These are phyloP conservation scores for Trilocha varians DNA, from an alignment of 2,888 invertebrate species.

Conservation along the genomic window DNA sequence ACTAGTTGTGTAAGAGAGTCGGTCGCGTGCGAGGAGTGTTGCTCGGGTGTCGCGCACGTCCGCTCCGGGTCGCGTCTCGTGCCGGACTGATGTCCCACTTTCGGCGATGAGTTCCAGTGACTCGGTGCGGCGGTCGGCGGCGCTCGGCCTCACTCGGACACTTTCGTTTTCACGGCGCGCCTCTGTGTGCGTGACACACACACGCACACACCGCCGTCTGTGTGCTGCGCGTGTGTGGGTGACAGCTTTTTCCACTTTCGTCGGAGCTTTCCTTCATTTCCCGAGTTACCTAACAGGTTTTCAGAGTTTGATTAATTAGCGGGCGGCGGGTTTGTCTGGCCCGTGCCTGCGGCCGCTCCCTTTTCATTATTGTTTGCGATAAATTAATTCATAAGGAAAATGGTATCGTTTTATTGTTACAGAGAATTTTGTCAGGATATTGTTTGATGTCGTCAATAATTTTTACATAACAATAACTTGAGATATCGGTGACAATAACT, in stretches of 20 bases:
- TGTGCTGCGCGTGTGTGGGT: slow-evolving; percentile 13
- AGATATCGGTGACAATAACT: neutral
- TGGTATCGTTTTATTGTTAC: slow-evolving; percentile 11
- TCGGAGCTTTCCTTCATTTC: slow-evolving; percentile 65
- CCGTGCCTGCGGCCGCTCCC: slow-evolving; percentile 14
- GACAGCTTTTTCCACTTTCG: slow-evolving; percentile 66
- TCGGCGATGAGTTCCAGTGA: slow-evolving; percentile 71
- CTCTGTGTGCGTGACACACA: slow-evolving; percentile 19
- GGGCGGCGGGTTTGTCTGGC: slow-evolving; percentile 10
- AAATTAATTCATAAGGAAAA: slow-evolving; percentile 23
- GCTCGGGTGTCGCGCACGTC: slow-evolving; percentile 47
- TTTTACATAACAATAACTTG: neutral
- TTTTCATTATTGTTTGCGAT: slow-evolving; percentile 20
- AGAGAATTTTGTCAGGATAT: neutral
- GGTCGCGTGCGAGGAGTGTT: slow-evolving; percentile 38
- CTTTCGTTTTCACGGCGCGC: slow-evolving; percentile 68
- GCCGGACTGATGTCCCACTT: slow-evolving; percentile 79
- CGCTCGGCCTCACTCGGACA: slow-evolving; percentile 64
- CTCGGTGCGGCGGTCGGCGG: slow-evolving; percentile 71
- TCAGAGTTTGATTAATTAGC: slow-evolving; percentile 28
- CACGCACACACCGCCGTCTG: slow-evolving; percentile 13
- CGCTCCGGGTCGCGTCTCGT: slow-evolving; percentile 63
- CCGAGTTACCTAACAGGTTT: slow-evolving; percentile 62
- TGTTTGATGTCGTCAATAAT: neutral
- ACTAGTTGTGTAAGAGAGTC: slow-evolving; percentile 66